Evolutionary conservation across 1,140 invertebrate species (phyloP).

Genomic region (Leucophenga varia): DNA sequence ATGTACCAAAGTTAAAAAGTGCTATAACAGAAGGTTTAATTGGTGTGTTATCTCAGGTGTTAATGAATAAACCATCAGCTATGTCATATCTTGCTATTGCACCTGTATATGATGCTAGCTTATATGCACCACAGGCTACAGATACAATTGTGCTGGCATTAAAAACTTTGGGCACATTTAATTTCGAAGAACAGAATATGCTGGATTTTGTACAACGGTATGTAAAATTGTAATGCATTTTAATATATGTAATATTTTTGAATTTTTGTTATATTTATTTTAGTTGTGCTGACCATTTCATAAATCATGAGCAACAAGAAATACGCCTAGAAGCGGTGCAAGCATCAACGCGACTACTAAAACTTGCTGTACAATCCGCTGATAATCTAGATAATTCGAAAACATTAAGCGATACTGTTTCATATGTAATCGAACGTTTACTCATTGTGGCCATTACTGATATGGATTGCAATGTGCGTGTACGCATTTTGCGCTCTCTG

Average conservation of each 20-base stretch:
- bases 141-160: constrained; percentile 92
- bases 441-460: constrained; percentile 95
- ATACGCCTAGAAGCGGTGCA: constrained; percentile 92
- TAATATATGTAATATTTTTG: neutral
- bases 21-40: constrained; percentile 91
- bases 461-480: constrained; percentile 90
- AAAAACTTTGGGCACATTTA: constrained; percentile 91
- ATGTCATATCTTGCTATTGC: constrained; percentile 57
- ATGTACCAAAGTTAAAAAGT: constrained; percentile 82
- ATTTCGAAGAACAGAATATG: constrained; percentile 93
- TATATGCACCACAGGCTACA: constrained; percentile 43
- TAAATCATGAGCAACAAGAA: constrained; percentile 89
- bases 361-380: constrained; percentile 70
- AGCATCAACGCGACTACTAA: constrained; percentile 86
- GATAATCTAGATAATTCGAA: constrained; percentile 64
- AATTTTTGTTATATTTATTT: neutral
- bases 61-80: constrained; percentile 84
- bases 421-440: constrained; percentile 87
- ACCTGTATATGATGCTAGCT: constrained; percentile 28
- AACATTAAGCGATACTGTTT: constrained; percentile 83
- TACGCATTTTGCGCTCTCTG: constrained; percentile 90
- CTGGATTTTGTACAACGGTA: constrained; percentile 85
- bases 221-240: neutral
- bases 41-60: constrained; percentile 81
- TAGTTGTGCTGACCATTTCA: constrained; percentile 84